Conservation (phyloP, 1,140 invertebrate genomes). For the Lordiphosa clarofinis region DNA sequence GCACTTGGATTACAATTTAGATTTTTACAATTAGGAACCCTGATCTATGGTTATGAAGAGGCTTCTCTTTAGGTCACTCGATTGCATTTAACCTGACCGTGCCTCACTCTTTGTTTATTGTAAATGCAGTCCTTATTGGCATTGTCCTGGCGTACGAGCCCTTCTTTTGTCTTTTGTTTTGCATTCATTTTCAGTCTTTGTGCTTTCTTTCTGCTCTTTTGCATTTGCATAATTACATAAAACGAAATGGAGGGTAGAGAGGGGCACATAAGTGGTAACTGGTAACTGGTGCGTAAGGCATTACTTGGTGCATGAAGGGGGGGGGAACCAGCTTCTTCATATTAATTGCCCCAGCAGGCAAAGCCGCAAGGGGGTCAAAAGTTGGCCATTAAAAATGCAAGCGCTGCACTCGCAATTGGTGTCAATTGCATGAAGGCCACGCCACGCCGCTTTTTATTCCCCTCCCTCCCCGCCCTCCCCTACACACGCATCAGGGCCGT, state of each 20-base stretch:
- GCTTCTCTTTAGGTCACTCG: too few species aligned
- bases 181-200: neutral
- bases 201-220: conserved; percentile 10
- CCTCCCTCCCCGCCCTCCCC: neutral
- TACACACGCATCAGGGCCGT: neutral
- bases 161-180: neutral
- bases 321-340: conserved; percentile 8
- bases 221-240: conserved; percentile 33
- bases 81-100: too few species aligned
- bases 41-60: too few species aligned
- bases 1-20: too few species aligned
- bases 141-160: too few species aligned
- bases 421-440: conserved; percentile 67
- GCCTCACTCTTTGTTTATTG: too few species aligned
- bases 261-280: conserved; percentile 10
- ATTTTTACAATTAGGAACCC: too few species aligned
- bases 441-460: conserved; percentile 29
- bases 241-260: too few species aligned
- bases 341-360: conserved; percentile 30
- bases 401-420: conserved; percentile 37
- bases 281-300: conserved; percentile 25
- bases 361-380: conserved; percentile 20
- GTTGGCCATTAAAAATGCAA: conserved; percentile 33
- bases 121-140: neutral
- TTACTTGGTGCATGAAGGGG: too few species aligned